A percentile compares a stretch with the other conserved stretches of the same genome.
Evolutionary conservation across 2,888 invertebrate genomes (phyloP).

Genomic region (Cheilosia soror): DNA sequence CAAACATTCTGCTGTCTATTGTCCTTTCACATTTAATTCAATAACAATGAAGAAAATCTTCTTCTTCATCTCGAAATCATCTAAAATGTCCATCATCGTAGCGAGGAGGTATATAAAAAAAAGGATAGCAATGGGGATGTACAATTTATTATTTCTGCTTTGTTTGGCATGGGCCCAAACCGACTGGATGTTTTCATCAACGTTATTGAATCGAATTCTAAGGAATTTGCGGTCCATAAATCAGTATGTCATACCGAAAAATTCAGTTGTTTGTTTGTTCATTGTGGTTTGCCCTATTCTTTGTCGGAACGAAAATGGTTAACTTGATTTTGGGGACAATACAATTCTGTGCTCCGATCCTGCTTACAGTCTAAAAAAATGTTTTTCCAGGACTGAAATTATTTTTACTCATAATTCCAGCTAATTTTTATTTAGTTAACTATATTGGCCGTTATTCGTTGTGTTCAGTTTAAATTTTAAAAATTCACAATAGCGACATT

Average conservation of each 20-base stretch:
- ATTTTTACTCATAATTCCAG: too few relatives aligned
- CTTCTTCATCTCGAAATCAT: slow-evolving; percentile 33
- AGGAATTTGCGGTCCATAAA: slow-evolving; percentile 41
- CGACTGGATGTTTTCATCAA: slow-evolving; percentile 1
- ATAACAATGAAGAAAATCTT: slow-evolving; percentile 49
- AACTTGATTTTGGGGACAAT: too few relatives aligned
- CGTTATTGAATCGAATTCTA: slow-evolving; percentile 39
- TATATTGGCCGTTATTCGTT: too few relatives aligned
- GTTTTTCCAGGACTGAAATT: too few relatives aligned
- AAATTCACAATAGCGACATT: too few relatives aligned
- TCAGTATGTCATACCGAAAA: background rate
- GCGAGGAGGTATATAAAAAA: background rate
- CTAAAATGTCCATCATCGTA: slow-evolving; percentile 41
- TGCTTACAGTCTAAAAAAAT: too few relatives aligned
- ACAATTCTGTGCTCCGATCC: too few relatives aligned
- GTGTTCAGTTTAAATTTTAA: too few relatives aligned
- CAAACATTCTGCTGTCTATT: background rate
- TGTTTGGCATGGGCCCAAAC: slow-evolving; percentile 48
- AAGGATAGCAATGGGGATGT: background rate
- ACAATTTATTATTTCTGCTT: slow-evolving; percentile 40
- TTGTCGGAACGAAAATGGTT: too few relatives aligned
- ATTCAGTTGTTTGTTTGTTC: slow-evolving; percentile 37
- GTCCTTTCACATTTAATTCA: slow-evolving; percentile 51
- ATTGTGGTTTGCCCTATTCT: slow-evolving; percentile 2
- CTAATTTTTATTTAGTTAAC: too few relatives aligned